phyloP scores from a whole-genome alignment of 1,140 invertebrate genomes.

The Steinernema khuongi region DNA sequence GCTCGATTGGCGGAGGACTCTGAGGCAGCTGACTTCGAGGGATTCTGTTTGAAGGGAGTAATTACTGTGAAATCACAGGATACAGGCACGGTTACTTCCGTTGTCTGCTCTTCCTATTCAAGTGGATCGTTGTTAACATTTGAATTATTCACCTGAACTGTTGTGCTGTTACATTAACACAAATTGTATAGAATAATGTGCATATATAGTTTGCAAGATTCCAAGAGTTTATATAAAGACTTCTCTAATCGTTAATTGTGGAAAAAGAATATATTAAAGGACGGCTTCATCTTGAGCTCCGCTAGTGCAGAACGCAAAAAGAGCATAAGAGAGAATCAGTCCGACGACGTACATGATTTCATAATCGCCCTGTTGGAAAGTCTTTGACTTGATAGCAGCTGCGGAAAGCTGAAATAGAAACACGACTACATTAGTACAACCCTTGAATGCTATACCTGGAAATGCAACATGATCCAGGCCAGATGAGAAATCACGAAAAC shows the following conservation, averaged over 20 bases:
- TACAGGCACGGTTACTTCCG: neutral
- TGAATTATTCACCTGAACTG: neutral
- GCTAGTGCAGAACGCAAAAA: neutral
- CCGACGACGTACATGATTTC: neutral
- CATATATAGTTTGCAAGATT: no score
- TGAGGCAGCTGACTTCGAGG: neutral
- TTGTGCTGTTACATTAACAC: no score
- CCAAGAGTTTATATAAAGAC: no score
- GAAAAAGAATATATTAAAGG: no score
- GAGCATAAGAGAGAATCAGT: neutral
- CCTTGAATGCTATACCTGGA: neutral
- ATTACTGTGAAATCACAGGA: neutral
- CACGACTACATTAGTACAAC: neutral
- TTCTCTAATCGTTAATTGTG: no score
- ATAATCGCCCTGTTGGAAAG: neutral
- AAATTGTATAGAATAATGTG: no score
- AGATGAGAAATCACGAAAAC: neutral
- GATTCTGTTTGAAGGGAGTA: neutral
- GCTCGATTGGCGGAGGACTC: neutral
- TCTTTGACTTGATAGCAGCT: neutral
- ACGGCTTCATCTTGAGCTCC: no score
- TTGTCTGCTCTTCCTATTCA: neutral
- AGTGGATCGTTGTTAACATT: neutral
- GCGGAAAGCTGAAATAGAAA: neutral
- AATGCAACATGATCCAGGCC: neutral